phyloP scores from a whole-genome alignment of 2,113 vertebrate species.

The Jaculus jaculus region DNA sequence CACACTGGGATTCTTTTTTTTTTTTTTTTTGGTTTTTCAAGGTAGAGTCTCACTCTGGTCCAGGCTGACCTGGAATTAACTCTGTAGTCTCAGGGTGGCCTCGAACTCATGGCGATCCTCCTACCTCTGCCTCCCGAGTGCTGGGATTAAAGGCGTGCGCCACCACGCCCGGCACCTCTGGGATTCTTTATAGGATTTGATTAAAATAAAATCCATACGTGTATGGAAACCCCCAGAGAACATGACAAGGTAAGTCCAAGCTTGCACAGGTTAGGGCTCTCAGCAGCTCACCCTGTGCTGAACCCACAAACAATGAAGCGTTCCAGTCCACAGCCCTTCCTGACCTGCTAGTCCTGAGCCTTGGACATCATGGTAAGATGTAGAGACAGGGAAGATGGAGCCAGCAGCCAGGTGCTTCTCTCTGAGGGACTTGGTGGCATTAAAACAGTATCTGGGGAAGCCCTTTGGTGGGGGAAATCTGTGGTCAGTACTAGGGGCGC shows the following conservation, averaged over 20 bases:
- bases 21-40: too few species aligned
- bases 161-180: too few species aligned
- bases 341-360: background rate
- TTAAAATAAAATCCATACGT: slow-evolving; percentile 4
- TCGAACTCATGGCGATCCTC: too few species aligned
- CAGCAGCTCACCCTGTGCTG: background rate
- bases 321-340: background rate
- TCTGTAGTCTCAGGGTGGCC: too few species aligned
- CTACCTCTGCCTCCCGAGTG: too few species aligned
- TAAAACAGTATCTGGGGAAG: slow-evolving; percentile 50
- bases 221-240: slow-evolving; percentile 6
- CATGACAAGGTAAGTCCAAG: background rate
- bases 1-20: background rate
- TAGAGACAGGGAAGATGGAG: background rate
- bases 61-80: too few species aligned
- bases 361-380: background rate
- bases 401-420: background rate
- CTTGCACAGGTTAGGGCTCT: background rate
- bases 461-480: background rate
- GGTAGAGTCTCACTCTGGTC: too few species aligned
- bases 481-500: slow-evolving; percentile 26
- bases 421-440: slow-evolving; percentile 34
- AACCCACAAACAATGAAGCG: background rate
- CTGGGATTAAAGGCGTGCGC: too few species aligned
- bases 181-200: background rate